Base-by-base conservation (phyloP, 2,113 vertebrate species). In the Oncorhynchus keta region DNA sequence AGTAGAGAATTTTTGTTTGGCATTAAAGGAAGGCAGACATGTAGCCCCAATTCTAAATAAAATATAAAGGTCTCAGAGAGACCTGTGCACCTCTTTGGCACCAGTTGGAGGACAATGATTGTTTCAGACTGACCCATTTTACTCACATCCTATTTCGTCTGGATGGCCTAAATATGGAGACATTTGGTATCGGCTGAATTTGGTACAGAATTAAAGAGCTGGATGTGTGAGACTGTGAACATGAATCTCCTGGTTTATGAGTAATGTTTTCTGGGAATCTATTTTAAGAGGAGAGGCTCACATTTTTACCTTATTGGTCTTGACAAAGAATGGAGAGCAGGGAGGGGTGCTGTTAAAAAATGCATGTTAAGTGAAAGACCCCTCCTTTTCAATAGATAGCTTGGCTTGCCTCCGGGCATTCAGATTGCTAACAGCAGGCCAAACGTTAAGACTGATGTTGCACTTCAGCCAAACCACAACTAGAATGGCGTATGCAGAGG, bases 201-300 rank as follows among this genome's bases (percentile, higher is more conserved):
- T 57, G n/a, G 48, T 71, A 57, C 26, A 22, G 14, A 83, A 79
- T 75, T 39, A 72, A 77, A 76, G 8, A 45, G 61, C 76, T 9
- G 49, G n/a, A 35, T 61, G 1, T 72, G 66, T 79, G 62, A 76
- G 24, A 9, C 64, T 45, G 39, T 45, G 39, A 8, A 9, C 39
- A 45, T 45, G 39, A 45, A 45, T 6, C 39, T 45, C 39, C 39
- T 76, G 45, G 65, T 74, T 83, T 89, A 75, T 89, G 87, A 86
- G 84, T 81, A 86, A 87, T 84, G 76, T 80, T 81, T 83, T 84
- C 76, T 81, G 62, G 73, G 85, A 55, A 32, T 85, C 86, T 88
- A 79, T 86, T 85, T 90, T 86, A 85, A 45, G 55, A 57, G 28
- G 28, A 32, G 65, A 67, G 65, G 28, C 65, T 30, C 28, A 67